Base-by-base conservation (phyloP, 1,140 invertebrate genomes). In the Eumeta japonica region DNA sequence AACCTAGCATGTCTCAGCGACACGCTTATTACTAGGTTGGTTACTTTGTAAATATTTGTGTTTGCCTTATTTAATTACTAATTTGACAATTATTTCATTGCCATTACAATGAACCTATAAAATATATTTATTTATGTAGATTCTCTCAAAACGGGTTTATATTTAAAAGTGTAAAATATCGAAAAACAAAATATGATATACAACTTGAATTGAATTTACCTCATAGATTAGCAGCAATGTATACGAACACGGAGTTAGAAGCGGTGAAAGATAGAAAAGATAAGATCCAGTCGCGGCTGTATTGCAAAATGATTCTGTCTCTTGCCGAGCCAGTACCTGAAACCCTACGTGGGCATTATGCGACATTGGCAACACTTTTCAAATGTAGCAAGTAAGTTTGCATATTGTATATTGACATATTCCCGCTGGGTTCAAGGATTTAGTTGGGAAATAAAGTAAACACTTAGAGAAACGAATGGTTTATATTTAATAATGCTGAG, bases 1-100 rank as follows among this genome's bases (percentile, higher is more conserved):
- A 89, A 89, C 70, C 67, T 94, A 10, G 84, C 83, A 2, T 91
- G 90, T 54, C 68, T 94, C 3, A 91, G 88, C 52, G 90, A 94
- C 52, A 81, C 81, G 11, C 76, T 93, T 33, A 68, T 90, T 1
- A 83, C 81, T 18, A 84, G 84, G 83, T 85, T 67, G 41, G 0
- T n/a, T 30, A 29, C 20, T 34, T 16, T 14, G 5, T 10, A 17
- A 29, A 36, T 33, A 39, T 18, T 33, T 31, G 28, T 19, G 4
- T 37, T 16, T 18, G 14, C 10, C 4, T 10, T 29, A 29, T 13
- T 7, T 17, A 33, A 12, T 16, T 33, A 14, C 13, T 10, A 10
- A 5, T 16, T 14, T 16, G n/a, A 24, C 20, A 24, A 24, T 24
- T 24, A n/a, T 24, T 24, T 24, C 20, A 24, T 24, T 24, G 7